phyloP scores from a whole-genome alignment of 1,140 invertebrate species.

The Diabrotica undecimpunctata region DNA sequence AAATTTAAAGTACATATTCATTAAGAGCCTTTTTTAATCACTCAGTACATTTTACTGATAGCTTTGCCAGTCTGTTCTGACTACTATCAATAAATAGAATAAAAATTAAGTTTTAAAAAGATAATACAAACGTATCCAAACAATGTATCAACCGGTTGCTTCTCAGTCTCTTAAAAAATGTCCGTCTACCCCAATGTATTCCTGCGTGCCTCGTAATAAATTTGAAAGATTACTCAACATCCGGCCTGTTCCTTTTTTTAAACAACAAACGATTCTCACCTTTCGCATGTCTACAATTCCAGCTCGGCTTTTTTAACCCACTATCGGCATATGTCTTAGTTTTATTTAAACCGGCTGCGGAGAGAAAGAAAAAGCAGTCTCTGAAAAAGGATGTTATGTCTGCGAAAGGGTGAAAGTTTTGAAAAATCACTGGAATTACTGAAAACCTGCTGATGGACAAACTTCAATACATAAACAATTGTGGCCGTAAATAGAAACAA shows the following conservation, averaged over 20 bases:
- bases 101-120: background rate
- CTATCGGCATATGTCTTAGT: slow-evolving; percentile 16
- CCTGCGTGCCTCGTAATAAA: slow-evolving; percentile 14
- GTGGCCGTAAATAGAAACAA: too few relatives aligned
- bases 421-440: slow-evolving; percentile 9
- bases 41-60: too few relatives aligned
- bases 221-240: slow-evolving; percentile 21
- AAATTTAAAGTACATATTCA: too few relatives aligned
- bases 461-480: slow-evolving; percentile 5
- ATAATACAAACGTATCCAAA: background rate
- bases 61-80: too few relatives aligned
- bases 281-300: slow-evolving; percentile 21
- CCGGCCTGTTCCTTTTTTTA: slow-evolving; percentile 18
- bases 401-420: slow-evolving; percentile 17
- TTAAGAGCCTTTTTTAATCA: too few relatives aligned
- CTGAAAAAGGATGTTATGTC: slow-evolving; percentile 24
- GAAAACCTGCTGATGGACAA: slow-evolving; percentile 15
- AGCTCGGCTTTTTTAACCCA: slow-evolving; percentile 8
- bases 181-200: slow-evolving; percentile 4
- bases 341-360: slow-evolving; percentile 15
- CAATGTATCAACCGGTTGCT: background rate
- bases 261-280: slow-evolving; percentile 22
- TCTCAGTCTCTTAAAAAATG: background rate
- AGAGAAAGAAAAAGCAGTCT: slow-evolving; percentile 10
- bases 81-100: too few relatives aligned